Conservation (phyloP, 2,888 invertebrate genomes). For the Kryphioiulus occultus region DNA sequence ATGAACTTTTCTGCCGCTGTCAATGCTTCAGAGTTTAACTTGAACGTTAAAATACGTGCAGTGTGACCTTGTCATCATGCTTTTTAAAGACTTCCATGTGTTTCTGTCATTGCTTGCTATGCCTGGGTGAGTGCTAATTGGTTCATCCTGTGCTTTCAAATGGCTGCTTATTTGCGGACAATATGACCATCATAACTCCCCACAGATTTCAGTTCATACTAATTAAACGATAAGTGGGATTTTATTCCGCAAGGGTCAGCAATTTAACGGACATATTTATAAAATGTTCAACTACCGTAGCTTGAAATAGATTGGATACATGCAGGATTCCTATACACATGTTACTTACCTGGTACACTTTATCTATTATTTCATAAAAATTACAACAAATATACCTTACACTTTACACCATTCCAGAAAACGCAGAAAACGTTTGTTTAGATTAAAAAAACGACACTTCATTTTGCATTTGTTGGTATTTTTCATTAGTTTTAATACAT, state of each 20-base stretch:
- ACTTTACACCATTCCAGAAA: too few species aligned
- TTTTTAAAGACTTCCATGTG: not conserved
- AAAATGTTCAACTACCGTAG: not conserved
- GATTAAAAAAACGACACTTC: too few species aligned
- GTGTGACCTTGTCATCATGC: not conserved
- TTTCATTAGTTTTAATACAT: not conserved
- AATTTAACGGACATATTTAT: not conserved
- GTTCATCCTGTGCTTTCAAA: not conserved
- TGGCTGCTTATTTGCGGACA: not conserved
- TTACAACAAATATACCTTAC: too few species aligned
- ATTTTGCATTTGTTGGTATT: too few species aligned
- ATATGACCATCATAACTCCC: not conserved
- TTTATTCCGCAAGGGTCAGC: not conserved
- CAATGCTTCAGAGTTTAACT: not conserved
- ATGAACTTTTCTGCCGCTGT: not conserved
- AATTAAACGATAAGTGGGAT: not conserved
- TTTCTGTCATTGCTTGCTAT: not conserved
- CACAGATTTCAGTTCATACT: not conserved
- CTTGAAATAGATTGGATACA: too few species aligned
- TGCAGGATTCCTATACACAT: too few species aligned
- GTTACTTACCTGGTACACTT: too few species aligned
- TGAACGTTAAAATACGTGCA: not conserved
- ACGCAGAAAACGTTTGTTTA: too few species aligned
- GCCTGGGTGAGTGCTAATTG: not conserved
- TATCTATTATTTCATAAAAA: too few species aligned